These are phyloP conservation scores for Gymnoscopelus microlampas DNA, from an alignment of 2,797 vertebrate species.

Conservation along the genomic window DNA sequence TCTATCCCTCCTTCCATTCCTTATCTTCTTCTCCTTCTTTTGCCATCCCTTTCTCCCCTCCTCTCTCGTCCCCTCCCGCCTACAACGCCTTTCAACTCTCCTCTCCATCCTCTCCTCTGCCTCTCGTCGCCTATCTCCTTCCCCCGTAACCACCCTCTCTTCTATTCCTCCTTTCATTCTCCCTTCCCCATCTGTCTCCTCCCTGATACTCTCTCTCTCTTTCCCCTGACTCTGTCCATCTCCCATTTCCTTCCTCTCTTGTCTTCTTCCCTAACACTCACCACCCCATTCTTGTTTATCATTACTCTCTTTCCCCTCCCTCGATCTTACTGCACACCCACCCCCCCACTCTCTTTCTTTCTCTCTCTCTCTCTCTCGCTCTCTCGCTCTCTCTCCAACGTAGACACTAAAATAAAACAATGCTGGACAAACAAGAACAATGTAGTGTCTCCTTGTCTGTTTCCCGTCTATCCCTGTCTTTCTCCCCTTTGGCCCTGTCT, in stretches of 20 bases:
- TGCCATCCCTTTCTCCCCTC: background rate
- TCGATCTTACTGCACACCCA: too few species aligned
- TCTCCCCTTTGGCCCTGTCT: background rate
- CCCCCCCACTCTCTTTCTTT: background rate
- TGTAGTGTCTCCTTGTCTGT: too few species aligned
- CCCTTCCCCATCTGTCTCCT: too few species aligned
- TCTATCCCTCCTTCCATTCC: background rate
- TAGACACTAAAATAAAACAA: too few species aligned
- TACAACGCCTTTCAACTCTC: background rate
- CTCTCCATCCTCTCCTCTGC: background rate
- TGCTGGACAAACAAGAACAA: too few species aligned
- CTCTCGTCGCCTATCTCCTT: background rate
- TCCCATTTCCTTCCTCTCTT: slow-evolving; percentile 7
- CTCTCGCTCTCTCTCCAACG: slow-evolving; percentile 19
- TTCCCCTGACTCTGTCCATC: slow-evolving; percentile 9
- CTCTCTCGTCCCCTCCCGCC: background rate
- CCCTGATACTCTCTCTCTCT: background rate
- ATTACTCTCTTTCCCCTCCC: background rate
- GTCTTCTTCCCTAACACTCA: slow-evolving; percentile 1
- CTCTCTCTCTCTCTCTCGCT: background rate
- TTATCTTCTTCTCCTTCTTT: background rate
- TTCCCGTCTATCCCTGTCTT: background rate
- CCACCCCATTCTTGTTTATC: slow-evolving; percentile 3
- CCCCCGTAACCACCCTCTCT: background rate
- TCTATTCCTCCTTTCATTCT: background rate